Evolutionary conservation across 2,113 vertebrate genomes (phyloP).

Genomic region (Vidua chalybeata): DNA sequence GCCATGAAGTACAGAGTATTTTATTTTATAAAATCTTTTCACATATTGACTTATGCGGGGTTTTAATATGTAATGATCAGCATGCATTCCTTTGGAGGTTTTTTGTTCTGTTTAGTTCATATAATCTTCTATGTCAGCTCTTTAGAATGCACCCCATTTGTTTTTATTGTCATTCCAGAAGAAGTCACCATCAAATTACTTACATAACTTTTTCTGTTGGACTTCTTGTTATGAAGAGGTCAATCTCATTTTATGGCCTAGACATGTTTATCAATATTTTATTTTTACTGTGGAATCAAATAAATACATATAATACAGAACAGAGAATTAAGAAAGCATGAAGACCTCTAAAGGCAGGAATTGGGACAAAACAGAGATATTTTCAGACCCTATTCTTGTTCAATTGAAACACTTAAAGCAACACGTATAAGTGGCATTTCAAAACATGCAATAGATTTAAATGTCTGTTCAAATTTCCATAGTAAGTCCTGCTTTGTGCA

Average conservation of each 20-base stretch:
- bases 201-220: background rate
- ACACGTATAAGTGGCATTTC: background rate
- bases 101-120: background rate
- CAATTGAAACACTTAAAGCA: background rate
- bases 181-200: background rate
- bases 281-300: conserved; percentile 1
- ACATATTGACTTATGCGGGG: background rate
- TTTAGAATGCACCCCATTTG: background rate
- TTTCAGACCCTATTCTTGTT: background rate
- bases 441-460: background rate
- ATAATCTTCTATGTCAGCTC: background rate
- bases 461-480: background rate
- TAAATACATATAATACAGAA: background rate
- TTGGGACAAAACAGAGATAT: background rate
- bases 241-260: background rate
- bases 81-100: background rate
- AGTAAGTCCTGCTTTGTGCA: background rate
- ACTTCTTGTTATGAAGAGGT: conserved; percentile 1
- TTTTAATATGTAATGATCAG: background rate
- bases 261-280: background rate
- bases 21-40: background rate
- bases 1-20: background rate
- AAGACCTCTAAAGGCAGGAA: background rate
- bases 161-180: conserved; percentile 14
- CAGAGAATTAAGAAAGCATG: background rate